phyloP scores from a whole-genome alignment of 2,888 invertebrate genomes.

The Pyrochroa serraticornis region DNA sequence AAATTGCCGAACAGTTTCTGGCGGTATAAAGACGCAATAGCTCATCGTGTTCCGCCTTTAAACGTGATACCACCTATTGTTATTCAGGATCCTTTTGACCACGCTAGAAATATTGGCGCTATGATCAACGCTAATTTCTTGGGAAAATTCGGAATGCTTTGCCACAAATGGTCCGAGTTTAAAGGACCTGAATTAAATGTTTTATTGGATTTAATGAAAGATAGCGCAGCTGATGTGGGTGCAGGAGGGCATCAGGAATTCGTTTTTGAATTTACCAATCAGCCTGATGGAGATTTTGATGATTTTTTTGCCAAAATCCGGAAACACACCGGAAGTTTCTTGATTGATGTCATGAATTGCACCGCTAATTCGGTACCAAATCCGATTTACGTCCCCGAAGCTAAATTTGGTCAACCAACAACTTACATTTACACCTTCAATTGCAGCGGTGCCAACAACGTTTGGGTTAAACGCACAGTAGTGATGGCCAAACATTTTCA shows the following conservation, averaged over 20 bases:
- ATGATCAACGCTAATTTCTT: conserved; percentile 27
- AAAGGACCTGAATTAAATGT: conserved; percentile 31
- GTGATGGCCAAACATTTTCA: conserved; percentile 18
- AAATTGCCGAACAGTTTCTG: conserved; percentile 58
- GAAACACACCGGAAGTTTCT: too few relatives aligned
- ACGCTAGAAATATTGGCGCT: conserved; percentile 60
- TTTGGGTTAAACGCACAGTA: conserved; percentile 6
- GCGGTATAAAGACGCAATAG: conserved; percentile 55
- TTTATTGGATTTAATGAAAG: conserved; percentile 5
- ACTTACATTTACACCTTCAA: neutral
- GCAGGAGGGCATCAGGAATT: neutral
- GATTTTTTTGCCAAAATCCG: neutral
- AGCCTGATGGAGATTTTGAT: neutral
- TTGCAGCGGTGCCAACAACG: neutral
- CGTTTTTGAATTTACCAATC: neutral
- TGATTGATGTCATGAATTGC: neutral
- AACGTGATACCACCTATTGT: conserved; percentile 59
- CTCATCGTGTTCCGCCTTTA: conserved; percentile 47
- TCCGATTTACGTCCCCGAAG: neutral
- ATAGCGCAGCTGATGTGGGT: neutral
- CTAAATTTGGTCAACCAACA: neutral
- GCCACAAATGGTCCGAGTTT: conserved; percentile 23
- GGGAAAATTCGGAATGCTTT: conserved; percentile 11
- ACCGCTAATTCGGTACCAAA: neutral
- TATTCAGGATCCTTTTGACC: conserved; percentile 73